Evolutionary conservation across 1,140 invertebrate species (phyloP).

Genomic region (Meloidogyne floridensis): DNA sequence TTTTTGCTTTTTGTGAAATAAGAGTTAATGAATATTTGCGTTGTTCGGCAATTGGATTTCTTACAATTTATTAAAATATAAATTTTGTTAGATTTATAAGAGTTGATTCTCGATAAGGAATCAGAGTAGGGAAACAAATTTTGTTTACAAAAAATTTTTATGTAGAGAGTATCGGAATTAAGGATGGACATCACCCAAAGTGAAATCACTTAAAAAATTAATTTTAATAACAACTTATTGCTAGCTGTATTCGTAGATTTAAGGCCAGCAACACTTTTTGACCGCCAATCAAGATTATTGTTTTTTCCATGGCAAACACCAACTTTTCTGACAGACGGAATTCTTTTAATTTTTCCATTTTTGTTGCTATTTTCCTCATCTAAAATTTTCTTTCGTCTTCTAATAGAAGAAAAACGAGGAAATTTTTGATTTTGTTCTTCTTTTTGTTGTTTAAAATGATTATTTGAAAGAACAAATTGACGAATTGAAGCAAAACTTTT

Average conservation of each 20-base stretch:
- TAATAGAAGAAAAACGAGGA: not conserved
- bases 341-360: not conserved
- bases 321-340: not conserved
- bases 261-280: not conserved
- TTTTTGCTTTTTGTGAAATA: slow-evolving; percentile 22
- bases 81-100: too few species aligned
- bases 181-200: not conserved
- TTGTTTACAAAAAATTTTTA: too few species aligned
- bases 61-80: not conserved
- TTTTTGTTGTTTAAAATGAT: slow-evolving; percentile 1
- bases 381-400: not conserved
- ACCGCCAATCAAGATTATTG: not conserved
- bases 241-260: not conserved
- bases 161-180: not conserved
- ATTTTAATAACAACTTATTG: slow-evolving; percentile 13
- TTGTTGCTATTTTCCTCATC: not conserved
- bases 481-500: slow-evolving; percentile 23
- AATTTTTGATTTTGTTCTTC: not conserved
- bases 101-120: not conserved
- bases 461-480: slow-evolving; percentile 18
- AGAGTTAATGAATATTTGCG: slow-evolving; percentile 24
- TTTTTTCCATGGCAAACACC: slow-evolving; percentile 16
- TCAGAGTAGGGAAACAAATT: too few species aligned
- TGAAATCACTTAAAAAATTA: not conserved
- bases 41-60: not conserved